These are phyloP conservation scores for Patella caerulea DNA, from an alignment of 2,888 invertebrate genomes.

Conservation along the genomic window DNA sequence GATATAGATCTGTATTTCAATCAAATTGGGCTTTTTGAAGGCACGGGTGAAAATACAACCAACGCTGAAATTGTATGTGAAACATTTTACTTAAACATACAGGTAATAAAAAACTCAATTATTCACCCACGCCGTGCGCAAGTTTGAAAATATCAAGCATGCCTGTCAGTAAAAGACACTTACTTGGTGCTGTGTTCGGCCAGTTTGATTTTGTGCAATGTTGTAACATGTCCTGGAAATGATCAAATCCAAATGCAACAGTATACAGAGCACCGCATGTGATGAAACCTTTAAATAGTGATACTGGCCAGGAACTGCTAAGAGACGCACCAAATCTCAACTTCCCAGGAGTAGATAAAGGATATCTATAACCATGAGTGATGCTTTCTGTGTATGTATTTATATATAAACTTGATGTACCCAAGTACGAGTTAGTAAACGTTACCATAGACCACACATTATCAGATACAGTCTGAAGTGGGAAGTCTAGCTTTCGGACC, in stretches of 20 bases:
- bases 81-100: too few relatives aligned
- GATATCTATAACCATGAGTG: not conserved
- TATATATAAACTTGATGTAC: not conserved
- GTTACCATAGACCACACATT: not conserved
- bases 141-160: too few relatives aligned
- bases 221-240: not conserved
- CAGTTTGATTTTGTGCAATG: not conserved
- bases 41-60: too few relatives aligned
- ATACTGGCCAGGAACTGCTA: not conserved
- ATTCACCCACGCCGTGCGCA: too few relatives aligned
- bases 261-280: not conserved
- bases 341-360: not conserved
- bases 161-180: not conserved
- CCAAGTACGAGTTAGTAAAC: not conserved
- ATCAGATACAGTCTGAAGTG: not conserved
- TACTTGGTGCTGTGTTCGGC: not conserved
- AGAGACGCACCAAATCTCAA: not conserved
- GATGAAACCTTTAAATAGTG: not conserved
- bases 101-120: too few relatives aligned
- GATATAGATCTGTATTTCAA: too few relatives aligned
- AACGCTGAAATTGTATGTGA: too few relatives aligned
- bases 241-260: not conserved
- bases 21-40: too few relatives aligned
- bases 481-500: not conserved
- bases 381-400: not conserved